Percentiles rank a stretch among this genome's conserved stretches.
phyloP scores from a whole-genome alignment of 2,888 invertebrate genomes.

The Melikaiella ostensackeni region DNA sequence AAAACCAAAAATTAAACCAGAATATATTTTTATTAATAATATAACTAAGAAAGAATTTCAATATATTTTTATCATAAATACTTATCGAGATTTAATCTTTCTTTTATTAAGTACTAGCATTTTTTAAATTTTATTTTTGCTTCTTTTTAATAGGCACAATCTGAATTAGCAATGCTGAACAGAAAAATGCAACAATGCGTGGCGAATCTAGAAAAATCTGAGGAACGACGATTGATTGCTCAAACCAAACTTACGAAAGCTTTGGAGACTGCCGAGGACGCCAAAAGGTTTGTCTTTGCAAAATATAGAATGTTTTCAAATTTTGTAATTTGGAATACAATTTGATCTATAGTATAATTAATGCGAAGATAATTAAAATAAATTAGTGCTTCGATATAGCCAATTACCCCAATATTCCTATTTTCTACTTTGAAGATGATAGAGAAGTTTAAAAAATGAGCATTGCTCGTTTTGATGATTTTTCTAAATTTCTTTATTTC shows the following conservation, averaged over 20 bases:
- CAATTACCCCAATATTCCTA: too few species aligned
- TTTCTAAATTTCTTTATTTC: too few species aligned
- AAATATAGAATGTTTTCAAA: background rate
- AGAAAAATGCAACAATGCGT: constrained; percentile 72
- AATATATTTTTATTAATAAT: background rate
- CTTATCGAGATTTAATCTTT: background rate
- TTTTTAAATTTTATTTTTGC: constrained; percentile 32
- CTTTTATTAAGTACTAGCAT: constrained; percentile 61
- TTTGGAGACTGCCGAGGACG: constrained; percentile 70
- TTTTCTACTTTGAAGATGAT: too few species aligned
- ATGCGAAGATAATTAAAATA: too few species aligned
- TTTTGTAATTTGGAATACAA: background rate
- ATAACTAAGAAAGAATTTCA: background rate
- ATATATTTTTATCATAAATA: background rate
- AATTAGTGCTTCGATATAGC: too few species aligned
- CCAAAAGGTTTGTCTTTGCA: constrained; percentile 64
- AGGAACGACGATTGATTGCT: constrained; percentile 68
- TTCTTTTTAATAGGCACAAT: constrained; percentile 64
- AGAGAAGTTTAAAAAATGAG: too few species aligned
- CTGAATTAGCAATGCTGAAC: constrained; percentile 71
- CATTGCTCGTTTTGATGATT: too few species aligned
- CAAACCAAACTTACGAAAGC: constrained; percentile 69
- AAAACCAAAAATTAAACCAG: background rate
- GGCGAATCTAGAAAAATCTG: constrained; percentile 71
- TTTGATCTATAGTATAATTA: too few species aligned